Evolutionary conservation across 92 coral and sea anemone species (phyloP).

Genomic region (Paramuricea clavata): DNA sequence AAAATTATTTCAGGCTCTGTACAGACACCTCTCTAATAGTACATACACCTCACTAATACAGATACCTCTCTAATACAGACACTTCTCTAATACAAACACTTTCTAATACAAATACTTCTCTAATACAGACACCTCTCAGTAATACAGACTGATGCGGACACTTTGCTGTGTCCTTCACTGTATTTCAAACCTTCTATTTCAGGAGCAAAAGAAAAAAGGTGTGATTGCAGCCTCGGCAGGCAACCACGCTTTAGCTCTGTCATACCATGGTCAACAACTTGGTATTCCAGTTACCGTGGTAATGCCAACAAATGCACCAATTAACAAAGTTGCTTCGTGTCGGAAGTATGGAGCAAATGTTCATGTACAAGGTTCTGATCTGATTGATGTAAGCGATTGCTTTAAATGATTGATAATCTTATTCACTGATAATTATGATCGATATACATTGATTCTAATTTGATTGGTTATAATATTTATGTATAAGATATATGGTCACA

Average conservation of each 20-base stretch:
- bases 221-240: conserved; percentile 95
- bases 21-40: background rate
- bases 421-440: background rate
- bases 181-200: background rate
- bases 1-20: too few relatives aligned
- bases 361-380: conserved; percentile 84
- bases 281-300: conserved; percentile 91
- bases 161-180: background rate
- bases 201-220: conserved; percentile 87
- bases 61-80: background rate
- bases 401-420: background rate
- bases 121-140: background rate
- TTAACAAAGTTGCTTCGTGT: conserved; percentile 86
- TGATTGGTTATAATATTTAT: background rate
- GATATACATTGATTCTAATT: background rate
- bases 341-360: conserved; percentile 84
- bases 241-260: conserved; percentile 89
- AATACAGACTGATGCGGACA: too few relatives aligned
- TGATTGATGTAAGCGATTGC: conserved; percentile 73
- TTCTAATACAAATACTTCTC: background rate
- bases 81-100: background rate
- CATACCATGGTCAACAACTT: conserved; percentile 85
- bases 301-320: conserved; percentile 93
- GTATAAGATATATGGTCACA: too few relatives aligned
- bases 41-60: background rate